phyloP scores from a whole-genome alignment of 2,888 invertebrate species.

The Napeogenes inachia region DNA sequence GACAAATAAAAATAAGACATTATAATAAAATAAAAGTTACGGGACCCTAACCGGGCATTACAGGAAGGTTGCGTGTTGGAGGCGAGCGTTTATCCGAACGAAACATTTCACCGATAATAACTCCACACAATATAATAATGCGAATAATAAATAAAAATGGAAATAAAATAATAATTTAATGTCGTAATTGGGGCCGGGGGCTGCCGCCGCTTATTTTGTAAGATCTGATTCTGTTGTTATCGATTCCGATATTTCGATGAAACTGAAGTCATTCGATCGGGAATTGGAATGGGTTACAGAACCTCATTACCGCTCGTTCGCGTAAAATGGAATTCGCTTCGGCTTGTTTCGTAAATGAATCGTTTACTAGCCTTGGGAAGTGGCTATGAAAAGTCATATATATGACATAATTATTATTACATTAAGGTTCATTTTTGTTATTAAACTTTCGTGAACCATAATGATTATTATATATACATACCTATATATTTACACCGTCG shows the following conservation, averaged over 20 bases:
- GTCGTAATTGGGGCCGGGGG: conserved; percentile 74
- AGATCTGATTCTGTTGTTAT: conserved; percentile 60
- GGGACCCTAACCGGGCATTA: conserved; percentile 53
- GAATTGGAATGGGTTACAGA: conserved; percentile 49
- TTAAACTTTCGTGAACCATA: too few relatives aligned
- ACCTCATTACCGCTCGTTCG: conserved; percentile 33
- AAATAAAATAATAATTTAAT: conserved; percentile 78
- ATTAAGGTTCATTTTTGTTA: too few relatives aligned
- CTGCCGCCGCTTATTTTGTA: conserved; percentile 44
- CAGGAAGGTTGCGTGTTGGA: conserved; percentile 62
- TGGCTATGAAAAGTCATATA: neutral
- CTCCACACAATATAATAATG: conserved; percentile 78
- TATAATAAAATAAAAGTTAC: conserved; percentile 18
- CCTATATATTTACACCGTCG: too few relatives aligned
- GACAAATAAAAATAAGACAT: neutral
- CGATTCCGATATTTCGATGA: conserved; percentile 61
- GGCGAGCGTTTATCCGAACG: conserved; percentile 73
- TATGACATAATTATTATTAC: too few relatives aligned
- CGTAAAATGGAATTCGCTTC: conserved; percentile 31
- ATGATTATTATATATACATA: neutral
- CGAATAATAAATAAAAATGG: conserved; percentile 78
- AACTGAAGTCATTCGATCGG: conserved; percentile 44
- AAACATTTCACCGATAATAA: conserved; percentile 78
- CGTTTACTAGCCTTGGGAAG: conserved; percentile 22
- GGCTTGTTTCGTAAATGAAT: conserved; percentile 24